These are phyloP conservation scores for Myiagra hebetior DNA, from an alignment of 2,113 vertebrate species.

Conservation along the genomic window DNA sequence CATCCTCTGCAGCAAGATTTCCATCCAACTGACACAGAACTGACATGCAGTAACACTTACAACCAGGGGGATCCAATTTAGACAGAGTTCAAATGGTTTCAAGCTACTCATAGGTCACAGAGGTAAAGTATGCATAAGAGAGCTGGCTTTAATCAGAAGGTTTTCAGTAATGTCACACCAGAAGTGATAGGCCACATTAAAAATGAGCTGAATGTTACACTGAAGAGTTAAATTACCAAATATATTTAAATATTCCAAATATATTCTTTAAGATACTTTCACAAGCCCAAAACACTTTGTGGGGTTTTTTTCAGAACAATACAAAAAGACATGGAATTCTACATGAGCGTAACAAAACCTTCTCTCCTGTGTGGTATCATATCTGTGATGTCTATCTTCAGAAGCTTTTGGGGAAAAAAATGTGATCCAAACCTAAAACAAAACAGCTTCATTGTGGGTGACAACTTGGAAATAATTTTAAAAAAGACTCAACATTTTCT, in stretches of 20 bases:
- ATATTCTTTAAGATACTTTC: background rate
- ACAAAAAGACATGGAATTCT: background rate
- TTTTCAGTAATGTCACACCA: slow-evolving; percentile 42
- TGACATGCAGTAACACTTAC: slow-evolving; percentile 50
- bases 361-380: background rate
- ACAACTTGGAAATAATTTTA: background rate
- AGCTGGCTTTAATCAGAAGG: slow-evolving; percentile 54
- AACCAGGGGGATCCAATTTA: slow-evolving; percentile 51
- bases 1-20: slow-evolving; percentile 46
- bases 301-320: background rate
- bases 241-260: background rate
- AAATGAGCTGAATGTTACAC: slow-evolving; percentile 11
- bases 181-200: slow-evolving; percentile 10
- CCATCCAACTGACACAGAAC: slow-evolving; percentile 58
- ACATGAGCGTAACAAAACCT: background rate
- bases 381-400: background rate
- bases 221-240: slow-evolving; percentile 17
- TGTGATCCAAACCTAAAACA: background rate
- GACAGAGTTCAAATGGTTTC: slow-evolving; percentile 58
- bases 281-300: background rate
- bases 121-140: slow-evolving; percentile 69
- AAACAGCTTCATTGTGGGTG: background rate
- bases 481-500: background rate
- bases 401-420: background rate
- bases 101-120: slow-evolving; percentile 57